These are phyloP conservation scores for Macrotrachela quadricornifera DNA, from an alignment of 1,140 invertebrate genomes.

Conservation along the genomic window DNA sequence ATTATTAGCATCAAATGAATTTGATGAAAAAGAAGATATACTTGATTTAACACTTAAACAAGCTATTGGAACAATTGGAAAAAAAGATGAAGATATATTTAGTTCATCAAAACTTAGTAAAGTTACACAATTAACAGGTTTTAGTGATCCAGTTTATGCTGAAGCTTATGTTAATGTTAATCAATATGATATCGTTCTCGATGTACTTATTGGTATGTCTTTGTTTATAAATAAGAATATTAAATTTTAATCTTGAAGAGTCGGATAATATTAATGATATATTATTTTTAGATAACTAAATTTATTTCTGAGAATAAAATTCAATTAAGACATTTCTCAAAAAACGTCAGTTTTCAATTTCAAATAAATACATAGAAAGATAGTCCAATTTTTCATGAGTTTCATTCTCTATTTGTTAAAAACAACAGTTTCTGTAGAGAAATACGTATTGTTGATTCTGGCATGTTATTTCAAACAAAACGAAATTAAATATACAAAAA, in stretches of 20 bases:
- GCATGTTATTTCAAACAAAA: too few relatives aligned
- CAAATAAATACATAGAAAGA: too few relatives aligned
- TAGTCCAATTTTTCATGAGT: too few relatives aligned
- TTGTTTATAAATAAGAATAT: neutral
- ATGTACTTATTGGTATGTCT: slow-evolving; percentile 17
- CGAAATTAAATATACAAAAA: too few relatives aligned
- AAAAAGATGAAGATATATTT: slow-evolving; percentile 38
- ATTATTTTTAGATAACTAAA: too few relatives aligned
- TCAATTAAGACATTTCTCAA: too few relatives aligned
- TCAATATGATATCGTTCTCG: slow-evolving; percentile 51
- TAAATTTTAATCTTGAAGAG: neutral
- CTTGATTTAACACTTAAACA: slow-evolving; percentile 83
- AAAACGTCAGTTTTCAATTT: too few relatives aligned
- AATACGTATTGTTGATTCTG: too few relatives aligned
- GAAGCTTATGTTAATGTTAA: slow-evolving; percentile 98
- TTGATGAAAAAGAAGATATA: slow-evolving; percentile 46
- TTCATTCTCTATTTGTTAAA: too few relatives aligned
- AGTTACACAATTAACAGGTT: slow-evolving; percentile 95
- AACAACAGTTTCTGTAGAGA: too few relatives aligned
- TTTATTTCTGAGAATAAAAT: too few relatives aligned
- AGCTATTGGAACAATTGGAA: slow-evolving; percentile 49
- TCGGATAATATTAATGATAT: too few relatives aligned
- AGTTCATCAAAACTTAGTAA: slow-evolving; percentile 29
- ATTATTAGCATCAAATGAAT: slow-evolving; percentile 46
- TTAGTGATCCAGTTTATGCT: slow-evolving; percentile 94